Base-by-base conservation (phyloP, 2,888 invertebrate genomes). In the Synergus laeviventris region DNA sequence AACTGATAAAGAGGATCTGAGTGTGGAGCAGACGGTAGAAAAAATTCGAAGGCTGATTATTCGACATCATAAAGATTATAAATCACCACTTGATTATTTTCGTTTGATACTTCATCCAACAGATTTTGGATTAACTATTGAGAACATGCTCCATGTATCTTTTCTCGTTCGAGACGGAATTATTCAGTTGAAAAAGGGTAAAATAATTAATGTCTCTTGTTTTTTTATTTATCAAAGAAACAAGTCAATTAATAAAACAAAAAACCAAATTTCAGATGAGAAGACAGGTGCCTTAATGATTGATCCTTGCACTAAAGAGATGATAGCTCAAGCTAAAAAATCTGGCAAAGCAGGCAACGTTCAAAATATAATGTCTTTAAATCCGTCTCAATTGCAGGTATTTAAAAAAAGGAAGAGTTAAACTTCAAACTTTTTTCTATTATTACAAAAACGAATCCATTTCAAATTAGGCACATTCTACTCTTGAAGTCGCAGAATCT, bases 141-240 rank as follows among this genome's bases (percentile, higher is more conserved):
- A 94, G 91, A 94, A 95, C 84, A 92, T 94, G 56, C 93, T 94
- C 89, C 92, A 94, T 84, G 91, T 93, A 14, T 93, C 94, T 0
- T 94, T 94, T 89, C 91, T 94, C 7, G 91, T 93, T 0, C 89
- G 93, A 73, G 94, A 94, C 84, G 94, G 93, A 0, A 88, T 91
- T 77, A 88, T 94, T 0, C 87, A 91, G 66, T 87, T 94, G 7
- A 85, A 90, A 18, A 85, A 93, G 76, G 92, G 94, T 94, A 83
- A 89, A 42, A 42, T 70, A 18, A 45, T 83, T 62, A 21, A 70
- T 38, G 2, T 42, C 18, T 64, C 8, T 38, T 54, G 31, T 12
- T 61, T 62, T 24, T 75, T 45, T 11, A 18, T 18, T 4, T 36
- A 42, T 14, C 21, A 18, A 18, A 21, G 18, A 38, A 64, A 5